Percentiles rank a stretch among this genome's conserved stretches.
phyloP scores from a whole-genome alignment of 1,140 invertebrate genomes.

The Tetranychus cinnabarinus region DNA sequence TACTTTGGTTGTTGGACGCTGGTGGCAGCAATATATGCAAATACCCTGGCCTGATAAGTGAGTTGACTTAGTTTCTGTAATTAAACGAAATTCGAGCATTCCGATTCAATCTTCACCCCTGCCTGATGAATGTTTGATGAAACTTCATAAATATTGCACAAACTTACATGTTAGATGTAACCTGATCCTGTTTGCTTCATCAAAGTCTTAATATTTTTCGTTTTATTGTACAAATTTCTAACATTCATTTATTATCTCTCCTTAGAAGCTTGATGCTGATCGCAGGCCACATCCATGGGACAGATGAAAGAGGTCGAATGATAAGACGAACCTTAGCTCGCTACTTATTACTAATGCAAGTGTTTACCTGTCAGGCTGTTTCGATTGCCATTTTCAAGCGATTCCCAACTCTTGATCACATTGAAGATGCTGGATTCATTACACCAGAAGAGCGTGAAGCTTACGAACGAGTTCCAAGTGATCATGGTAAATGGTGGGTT shows the following conservation, averaged over 20 bases:
- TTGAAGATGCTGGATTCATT: constrained; percentile 65
- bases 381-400: constrained; percentile 70
- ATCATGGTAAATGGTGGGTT: constrained; percentile 83
- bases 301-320: constrained; percentile 56
- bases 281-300: constrained; percentile 32
- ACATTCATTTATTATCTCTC: background rate
- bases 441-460: constrained; percentile 68
- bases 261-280: constrained; percentile 17
- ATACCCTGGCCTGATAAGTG: constrained; percentile 29
- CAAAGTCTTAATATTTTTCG: background rate
- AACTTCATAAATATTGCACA: background rate
- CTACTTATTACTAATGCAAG: constrained; percentile 52
- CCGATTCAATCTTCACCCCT: background rate
- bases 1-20: constrained; percentile 65
- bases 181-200: too few species aligned
- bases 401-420: constrained; percentile 63
- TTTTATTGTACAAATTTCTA: background rate
- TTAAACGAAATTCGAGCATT: background rate
- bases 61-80: constrained; percentile 12
- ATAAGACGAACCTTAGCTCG: constrained; percentile 67
- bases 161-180: background rate
- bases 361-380: constrained; percentile 54
- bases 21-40: constrained; percentile 65
- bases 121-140: background rate
- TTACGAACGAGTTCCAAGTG: constrained; percentile 64